phyloP scores from a whole-genome alignment of 2,113 vertebrate genomes.

The Psilopsiagon aurifrons region DNA sequence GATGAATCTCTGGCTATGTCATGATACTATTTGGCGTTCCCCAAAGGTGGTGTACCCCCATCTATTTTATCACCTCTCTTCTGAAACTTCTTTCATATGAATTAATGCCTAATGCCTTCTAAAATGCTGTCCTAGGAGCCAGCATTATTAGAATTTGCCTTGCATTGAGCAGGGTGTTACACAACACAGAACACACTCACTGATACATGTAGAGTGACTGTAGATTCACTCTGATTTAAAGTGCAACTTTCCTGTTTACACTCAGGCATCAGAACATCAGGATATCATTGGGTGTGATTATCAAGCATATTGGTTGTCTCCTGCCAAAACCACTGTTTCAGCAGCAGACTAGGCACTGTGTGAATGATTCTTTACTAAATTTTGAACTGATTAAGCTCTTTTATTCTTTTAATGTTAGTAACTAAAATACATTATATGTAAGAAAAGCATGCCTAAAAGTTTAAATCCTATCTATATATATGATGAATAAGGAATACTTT shows the following conservation, averaged over 20 bases:
- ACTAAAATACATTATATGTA: accelerated
- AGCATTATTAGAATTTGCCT: not conserved
- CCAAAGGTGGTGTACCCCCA: not conserved
- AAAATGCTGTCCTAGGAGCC: not conserved
- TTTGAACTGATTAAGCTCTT: not conserved
- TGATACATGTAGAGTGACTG: not conserved
- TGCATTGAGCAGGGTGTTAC: not conserved
- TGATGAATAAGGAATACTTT: not conserved
- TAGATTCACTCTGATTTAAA: not conserved
- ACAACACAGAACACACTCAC: not conserved
- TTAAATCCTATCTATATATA: not conserved
- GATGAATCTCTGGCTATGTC: not conserved
- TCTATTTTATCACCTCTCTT: not conserved
- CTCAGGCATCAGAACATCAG: not conserved
- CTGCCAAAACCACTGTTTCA: not conserved
- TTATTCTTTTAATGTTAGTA: not conserved
- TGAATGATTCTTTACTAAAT: not conserved
- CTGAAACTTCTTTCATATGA: not conserved
- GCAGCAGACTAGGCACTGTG: not conserved
- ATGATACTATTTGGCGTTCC: accelerated
- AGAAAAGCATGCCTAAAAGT: not conserved
- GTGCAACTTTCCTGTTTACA: not conserved
- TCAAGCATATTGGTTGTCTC: not conserved
- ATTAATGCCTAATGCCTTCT: not conserved
- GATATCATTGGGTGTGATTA: not conserved